Base-by-base conservation (phyloP, 2,797 vertebrate genomes). In the Pseudocheirus occidentalis region DNA sequence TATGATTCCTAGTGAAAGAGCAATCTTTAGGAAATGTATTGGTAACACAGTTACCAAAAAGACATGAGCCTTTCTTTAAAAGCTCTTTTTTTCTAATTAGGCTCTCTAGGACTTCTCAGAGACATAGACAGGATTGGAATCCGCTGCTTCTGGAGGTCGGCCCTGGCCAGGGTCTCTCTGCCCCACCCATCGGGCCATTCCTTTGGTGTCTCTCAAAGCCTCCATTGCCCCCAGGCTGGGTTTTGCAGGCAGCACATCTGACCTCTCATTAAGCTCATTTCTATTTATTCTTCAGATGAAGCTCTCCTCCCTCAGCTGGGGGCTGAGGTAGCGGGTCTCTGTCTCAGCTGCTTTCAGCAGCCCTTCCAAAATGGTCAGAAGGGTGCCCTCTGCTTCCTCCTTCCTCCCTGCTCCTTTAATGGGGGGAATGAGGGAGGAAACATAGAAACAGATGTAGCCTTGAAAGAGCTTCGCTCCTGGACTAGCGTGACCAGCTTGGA, bases 101-200 rank as follows among this genome's bases (percentile, higher is more conserved):
- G 24, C 62, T n/a, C 59, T 34, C 62, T n/a, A 14, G 5, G 34
- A n/a, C 13, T 66, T 31, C 14, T 59, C 11, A 29, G 11, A 29
- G 58, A 13, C 14, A 12, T 34, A 7, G 12, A 12, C 58, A 11
- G 3, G 2, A 29, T 59, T 29, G 21, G 5, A 31, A 10, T 58
- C 57, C 9, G 2, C 28, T 28, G 12, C 59, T 34, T 0, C 59
- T 34, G 59, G 12, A 12, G 3, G 28, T 59, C 58, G 12, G 28
- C 0, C 58, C 29, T 31, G 10, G 58, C 24, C 29, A 59, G 11
- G 29, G 58, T 59, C 58, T 31, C 58, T 12, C 58, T 59, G 28
- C 58, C 57, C 9, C 0, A 27, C 27, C 27, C 5, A 9, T 58
- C 56, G 1, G 6, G 24, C 5, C 4, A 1, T 3, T 12, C 13